These are phyloP conservation scores for Chlamydotis undulata DNA, from an alignment of 2,113 vertebrate species.

Conservation along the genomic window DNA sequence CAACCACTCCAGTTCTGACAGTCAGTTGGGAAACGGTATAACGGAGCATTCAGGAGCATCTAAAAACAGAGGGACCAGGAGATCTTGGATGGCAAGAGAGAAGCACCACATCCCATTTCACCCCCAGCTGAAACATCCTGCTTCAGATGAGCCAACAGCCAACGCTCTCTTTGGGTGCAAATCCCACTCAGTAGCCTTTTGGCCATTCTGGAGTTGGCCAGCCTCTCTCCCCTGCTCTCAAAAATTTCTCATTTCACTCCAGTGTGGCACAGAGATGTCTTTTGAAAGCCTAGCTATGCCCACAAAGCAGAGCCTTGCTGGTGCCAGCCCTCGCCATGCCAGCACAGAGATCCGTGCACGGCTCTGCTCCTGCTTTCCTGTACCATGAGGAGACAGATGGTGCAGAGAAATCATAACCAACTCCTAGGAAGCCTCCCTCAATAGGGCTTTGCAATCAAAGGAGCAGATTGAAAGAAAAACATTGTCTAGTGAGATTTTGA, in stretches of 20 bases:
- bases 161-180: background rate
- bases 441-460: background rate
- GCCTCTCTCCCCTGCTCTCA: background rate
- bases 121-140: background rate
- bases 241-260: background rate
- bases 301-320: background rate
- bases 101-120: background rate
- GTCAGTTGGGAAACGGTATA: background rate
- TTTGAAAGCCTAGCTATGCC: background rate
- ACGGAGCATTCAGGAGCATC: background rate
- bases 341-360: background rate
- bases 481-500: background rate
- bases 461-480: background rate
- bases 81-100: background rate
- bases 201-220: background rate
- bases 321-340: background rate
- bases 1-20: background rate
- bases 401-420: background rate
- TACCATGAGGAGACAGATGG: accelerated
- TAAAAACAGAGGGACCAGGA: background rate
- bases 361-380: background rate
- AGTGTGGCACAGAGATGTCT: background rate
- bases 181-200: background rate
- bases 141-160: background rate
- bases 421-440: background rate